Evolutionary conservation across 2,797 vertebrate species (phyloP), one percentile per base, ranked within the genome.

Genomic region (Acanthopagrus latus): DNA sequence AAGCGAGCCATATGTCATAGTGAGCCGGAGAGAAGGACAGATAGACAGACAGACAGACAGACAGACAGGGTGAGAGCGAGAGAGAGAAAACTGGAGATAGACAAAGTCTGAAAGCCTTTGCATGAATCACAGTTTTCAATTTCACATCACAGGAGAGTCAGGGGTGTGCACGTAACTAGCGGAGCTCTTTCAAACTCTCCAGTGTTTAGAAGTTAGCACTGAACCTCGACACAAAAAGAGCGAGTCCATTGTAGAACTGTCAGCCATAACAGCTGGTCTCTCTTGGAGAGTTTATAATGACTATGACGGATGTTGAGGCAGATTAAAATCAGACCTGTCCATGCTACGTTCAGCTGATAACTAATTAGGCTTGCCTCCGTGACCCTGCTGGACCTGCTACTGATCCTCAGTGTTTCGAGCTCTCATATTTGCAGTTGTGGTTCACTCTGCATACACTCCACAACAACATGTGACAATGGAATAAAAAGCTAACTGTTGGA

Each of bases 271-370:
- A 87, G 78, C 83, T 71, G 83, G 75, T 67, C 82, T 79, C 74
- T 83, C 78, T 68, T 67, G 66, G 76, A 80, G 80, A 87, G 71
- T 79, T 86, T 77, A 85, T 89, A 91, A 87, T 84, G 83, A 87
- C 78, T 78, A 25, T 83, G 85, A 89, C 81, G 84, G 86, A 84
- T 80, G 66, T 82, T 17, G 71, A 86, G 74, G 78, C 73, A 58
- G 74, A 79, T 47, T 62, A 50, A 80, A 81, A 78, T 65, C 58
- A 18, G 60, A 83, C 79, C 68, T 78, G 80, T 84, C 86, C 57
- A 67, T 44, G 14, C 68, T 71, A 57, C 17, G 2, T 83, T 82
- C 78, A 76, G 81, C 80, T 79, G 83, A 71, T 76, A 76, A 69
- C 82, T 85, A 83, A 87, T 86, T 80, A 86, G 70, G 72, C 51